A percentile compares a stretch with the other conserved stretches of the same genome.
Conservation (phyloP, 2,113 vertebrate genomes). For the Rattus rattus region DNA sequence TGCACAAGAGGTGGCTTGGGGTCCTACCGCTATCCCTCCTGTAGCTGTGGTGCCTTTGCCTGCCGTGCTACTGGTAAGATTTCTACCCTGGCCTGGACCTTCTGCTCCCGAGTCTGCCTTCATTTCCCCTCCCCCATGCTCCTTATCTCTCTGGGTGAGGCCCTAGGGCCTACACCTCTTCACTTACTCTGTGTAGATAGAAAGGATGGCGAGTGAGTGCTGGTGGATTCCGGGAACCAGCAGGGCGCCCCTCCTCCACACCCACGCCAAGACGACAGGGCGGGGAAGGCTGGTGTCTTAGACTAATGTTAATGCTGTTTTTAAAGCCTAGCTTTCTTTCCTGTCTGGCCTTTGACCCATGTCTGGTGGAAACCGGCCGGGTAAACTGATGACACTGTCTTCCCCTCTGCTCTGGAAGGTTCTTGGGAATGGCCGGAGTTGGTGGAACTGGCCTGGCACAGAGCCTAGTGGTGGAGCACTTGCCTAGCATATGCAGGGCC, state of each 20-base stretch:
- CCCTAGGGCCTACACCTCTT: neutral
- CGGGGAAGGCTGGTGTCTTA: neutral
- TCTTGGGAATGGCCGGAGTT: neutral
- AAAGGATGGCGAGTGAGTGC: rapidly evolving
- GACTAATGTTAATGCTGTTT: neutral
- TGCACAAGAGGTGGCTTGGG: rapidly evolving
- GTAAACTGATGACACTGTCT: neutral
- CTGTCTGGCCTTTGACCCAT: neutral
- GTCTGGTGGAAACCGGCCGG: neutral
- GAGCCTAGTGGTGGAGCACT: neutral
- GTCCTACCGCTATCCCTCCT: rapidly evolving
- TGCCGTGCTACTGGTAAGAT: neutral
- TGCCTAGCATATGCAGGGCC: neutral
- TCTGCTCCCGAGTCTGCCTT: neutral
- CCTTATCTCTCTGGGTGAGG: too few species aligned
- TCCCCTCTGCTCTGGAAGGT: neutral
- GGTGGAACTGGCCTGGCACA: neutral
- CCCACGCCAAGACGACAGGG: too few species aligned
- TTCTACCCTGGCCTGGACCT: neutral
- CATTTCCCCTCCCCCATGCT: neutral
- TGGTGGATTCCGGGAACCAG: rapidly evolving
- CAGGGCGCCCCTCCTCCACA: too few species aligned
- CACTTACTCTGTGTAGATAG: neutral
- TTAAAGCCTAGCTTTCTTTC: neutral
- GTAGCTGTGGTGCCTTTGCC: neutral